Percentiles rank a stretch among this genome's conserved stretches.
Conservation (phyloP, 2,888 invertebrate species). For the Zhuqinia jingwanae region DNA sequence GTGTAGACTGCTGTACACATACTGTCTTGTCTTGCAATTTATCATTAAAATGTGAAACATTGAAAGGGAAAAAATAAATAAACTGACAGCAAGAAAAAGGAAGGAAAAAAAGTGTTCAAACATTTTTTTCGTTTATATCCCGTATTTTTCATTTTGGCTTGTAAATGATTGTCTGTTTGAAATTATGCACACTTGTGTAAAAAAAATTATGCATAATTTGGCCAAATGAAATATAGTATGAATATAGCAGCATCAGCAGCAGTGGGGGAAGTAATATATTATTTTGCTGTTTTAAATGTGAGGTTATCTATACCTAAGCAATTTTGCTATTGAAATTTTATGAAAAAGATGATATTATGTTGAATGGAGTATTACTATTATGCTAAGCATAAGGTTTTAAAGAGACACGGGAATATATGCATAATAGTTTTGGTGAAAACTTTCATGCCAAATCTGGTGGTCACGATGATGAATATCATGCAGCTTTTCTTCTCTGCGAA, state of each 20-base stretch:
- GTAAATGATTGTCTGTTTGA: not conserved
- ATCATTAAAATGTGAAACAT: slow-evolving; percentile 34
- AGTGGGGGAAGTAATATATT: not conserved
- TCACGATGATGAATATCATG: slow-evolving; percentile 57
- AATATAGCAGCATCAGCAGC: not conserved
- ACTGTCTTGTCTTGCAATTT: slow-evolving; percentile 3
- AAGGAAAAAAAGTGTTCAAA: slow-evolving; percentile 26
- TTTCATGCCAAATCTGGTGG: slow-evolving; percentile 66
- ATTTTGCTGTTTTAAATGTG: not conserved
- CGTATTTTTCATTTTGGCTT: slow-evolving; percentile 15
- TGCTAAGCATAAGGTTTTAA: slow-evolving; percentile 18
- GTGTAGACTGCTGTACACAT: not conserved
- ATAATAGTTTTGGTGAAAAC: slow-evolving; percentile 61
- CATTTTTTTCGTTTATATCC: too few species aligned
- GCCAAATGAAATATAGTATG: not conserved
- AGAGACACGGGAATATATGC: slow-evolving; percentile 40
- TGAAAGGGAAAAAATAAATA: slow-evolving; percentile 43
- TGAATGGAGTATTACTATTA: not conserved
- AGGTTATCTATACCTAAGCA: slow-evolving; percentile 29
- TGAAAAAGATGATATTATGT: not conserved
- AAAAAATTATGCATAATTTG: slow-evolving; percentile 32
- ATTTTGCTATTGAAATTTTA: slow-evolving; percentile 23
- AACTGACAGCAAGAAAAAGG: slow-evolving; percentile 45
- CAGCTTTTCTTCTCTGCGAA: slow-evolving; percentile 19
- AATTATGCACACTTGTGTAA: too few species aligned